Evolutionary conservation across 2,113 vertebrate species (phyloP), one percentile per base, ranked within the genome.

Genomic region (Formicarius rufipectus): DNA sequence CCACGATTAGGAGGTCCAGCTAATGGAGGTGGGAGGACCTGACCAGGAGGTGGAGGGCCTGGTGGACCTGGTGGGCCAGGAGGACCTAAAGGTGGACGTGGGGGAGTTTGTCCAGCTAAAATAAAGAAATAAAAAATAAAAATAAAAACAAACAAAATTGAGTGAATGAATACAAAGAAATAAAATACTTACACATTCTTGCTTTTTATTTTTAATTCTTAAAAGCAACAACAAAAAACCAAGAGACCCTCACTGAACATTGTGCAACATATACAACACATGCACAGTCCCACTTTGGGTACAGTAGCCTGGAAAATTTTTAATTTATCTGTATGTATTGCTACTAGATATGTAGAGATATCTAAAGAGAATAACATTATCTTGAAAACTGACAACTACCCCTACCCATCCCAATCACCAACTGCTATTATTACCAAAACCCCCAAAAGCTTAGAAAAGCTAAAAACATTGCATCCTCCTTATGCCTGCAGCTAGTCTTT

Each of bases 1-100:
- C 99, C 99, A 97, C 99, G 98, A 97, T 98, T 99, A 84, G 99
- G 99, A 95, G 99, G 99, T 68, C 99, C 99, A 87, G 98, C 97
- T 59, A 99, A 97, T 63, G 99, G 99, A 96, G 98, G 99, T 81
- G 99, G 99, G 85, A 99, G 98, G 87, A 99, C 99, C 97, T 99
- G 99, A 91, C 99, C 99, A 85, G 99, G 99, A 96, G 99, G 99
- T 95, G 99, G 99, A 87, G 99, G 99, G 14, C 99, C 99, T 90
- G 99, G 99, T 45, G 99, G 99, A 20, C 99, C 99, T 22, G 99
- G 99, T 23, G 99, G 99, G 33, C 99, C 99, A 77, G 99, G 99
- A 84, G 99, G 99, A 84, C 99, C 99, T 60, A 98, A 98, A 64
- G 99, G 99, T 88, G 99, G 99, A 60, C 99, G 99, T 81, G 99